Conservation (phyloP, 64 coral and sea anemone species). For the Actinia equina region DNA sequence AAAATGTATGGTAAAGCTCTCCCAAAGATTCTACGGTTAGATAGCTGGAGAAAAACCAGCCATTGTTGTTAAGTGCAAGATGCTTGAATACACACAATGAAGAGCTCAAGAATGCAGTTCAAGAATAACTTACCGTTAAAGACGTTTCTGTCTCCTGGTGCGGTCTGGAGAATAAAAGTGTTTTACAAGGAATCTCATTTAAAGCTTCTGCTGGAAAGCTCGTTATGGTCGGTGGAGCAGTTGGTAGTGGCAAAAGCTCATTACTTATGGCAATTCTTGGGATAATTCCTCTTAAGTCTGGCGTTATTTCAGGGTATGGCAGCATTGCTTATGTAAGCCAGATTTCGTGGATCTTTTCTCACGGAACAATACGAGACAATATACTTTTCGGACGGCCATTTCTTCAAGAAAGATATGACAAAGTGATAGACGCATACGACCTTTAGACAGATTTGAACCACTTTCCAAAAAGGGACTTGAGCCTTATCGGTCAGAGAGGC, state of each 20-base stretch:
- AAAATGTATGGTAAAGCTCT: not conserved
- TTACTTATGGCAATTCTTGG: constrained; percentile 20
- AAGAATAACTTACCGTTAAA: not conserved
- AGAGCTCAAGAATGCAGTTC: not conserved
- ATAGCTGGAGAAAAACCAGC: not conserved
- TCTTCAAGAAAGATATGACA: constrained; percentile 7
- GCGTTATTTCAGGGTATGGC: not conserved
- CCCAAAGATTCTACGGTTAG: not conserved
- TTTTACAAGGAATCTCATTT: not conserved
- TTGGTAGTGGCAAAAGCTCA: constrained; percentile 40
- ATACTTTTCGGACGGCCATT: not conserved
- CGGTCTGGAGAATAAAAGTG: not conserved
- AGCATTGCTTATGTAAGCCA: constrained; percentile 30
- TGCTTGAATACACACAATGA: not conserved
- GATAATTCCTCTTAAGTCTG: constrained; percentile 3
- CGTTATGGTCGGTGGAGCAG: not conserved
- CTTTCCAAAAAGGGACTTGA: constrained; percentile 40
- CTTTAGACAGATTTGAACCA: constrained; percentile 27
- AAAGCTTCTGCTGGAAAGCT: not conserved
- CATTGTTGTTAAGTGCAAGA: not conserved
- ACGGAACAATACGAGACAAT: constrained; percentile 46
- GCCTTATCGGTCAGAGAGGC: constrained; percentile 34
- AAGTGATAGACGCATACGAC: not conserved
- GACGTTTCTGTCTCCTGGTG: constrained; percentile 6
- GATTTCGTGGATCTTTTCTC: constrained; percentile 37